Conservation (phyloP, 2,888 invertebrate species). For the Pristionchus arcanus region DNA sequence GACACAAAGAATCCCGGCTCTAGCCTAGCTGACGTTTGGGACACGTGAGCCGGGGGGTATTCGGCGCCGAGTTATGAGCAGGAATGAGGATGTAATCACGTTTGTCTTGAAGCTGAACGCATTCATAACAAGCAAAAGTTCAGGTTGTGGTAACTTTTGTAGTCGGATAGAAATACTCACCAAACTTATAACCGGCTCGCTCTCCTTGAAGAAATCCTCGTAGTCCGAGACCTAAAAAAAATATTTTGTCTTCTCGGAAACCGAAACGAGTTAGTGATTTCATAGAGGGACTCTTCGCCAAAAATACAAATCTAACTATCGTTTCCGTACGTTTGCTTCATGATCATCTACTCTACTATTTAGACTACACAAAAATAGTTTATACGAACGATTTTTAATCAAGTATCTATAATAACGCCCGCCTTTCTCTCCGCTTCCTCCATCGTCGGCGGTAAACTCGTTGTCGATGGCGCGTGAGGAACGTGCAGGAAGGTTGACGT, state of each 20-base stretch:
- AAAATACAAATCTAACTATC: too few relatives aligned
- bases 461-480: conserved; percentile 15
- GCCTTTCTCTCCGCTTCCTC: conserved; percentile 28
- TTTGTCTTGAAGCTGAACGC: background rate
- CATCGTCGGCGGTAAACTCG: conserved; percentile 24
- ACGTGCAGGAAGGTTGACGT: background rate
- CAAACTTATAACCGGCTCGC: conserved; percentile 38
- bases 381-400: background rate
- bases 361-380: background rate
- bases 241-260: background rate
- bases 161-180: background rate
- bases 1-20: background rate
- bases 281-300: too few relatives aligned
- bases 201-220: conserved; percentile 46
- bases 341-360: too few relatives aligned
- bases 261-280: too few relatives aligned
- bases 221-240: conserved; percentile 10
- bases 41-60: background rate
- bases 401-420: background rate
- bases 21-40: background rate
- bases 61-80: background rate
- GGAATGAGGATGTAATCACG: background rate
- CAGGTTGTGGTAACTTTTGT: background rate
- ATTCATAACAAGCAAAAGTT: background rate
- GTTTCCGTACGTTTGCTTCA: too few relatives aligned